These are phyloP conservation scores for Macrophya alboannulata DNA, from an alignment of 2,888 invertebrate genomes.

Conservation along the genomic window DNA sequence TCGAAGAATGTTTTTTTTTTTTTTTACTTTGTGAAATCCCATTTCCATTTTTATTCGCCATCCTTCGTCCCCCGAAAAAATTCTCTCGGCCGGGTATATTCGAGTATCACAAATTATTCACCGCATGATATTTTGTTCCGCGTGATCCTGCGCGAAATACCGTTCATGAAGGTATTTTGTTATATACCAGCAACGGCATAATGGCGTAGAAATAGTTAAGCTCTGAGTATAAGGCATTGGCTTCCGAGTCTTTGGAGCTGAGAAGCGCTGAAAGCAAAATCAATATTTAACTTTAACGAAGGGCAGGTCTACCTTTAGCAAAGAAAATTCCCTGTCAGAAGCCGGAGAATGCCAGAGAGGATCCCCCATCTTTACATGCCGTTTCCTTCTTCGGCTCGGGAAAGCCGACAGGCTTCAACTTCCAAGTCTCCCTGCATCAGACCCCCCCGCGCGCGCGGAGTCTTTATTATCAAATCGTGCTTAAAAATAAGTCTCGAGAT, in stretches of 20 bases:
- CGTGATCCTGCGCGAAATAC: neutral
- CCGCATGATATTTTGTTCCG: neutral
- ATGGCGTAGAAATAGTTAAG: constrained; percentile 8
- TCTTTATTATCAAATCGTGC: constrained; percentile 11
- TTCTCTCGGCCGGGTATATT: neutral
- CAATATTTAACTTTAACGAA: constrained; percentile 75
- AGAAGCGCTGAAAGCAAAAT: constrained; percentile 66
- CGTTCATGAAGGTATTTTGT: neutral
- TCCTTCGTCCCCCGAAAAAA: neutral
- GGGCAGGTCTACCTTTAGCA: constrained; percentile 55
- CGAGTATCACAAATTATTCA: neutral
- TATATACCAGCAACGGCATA: neutral
- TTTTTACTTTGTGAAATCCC: neutral
- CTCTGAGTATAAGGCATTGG: constrained; percentile 16
- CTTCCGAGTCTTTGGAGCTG: constrained; percentile 23
- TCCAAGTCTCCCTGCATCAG: neutral
- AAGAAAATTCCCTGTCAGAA: constrained; percentile 43
- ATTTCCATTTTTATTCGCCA: neutral
- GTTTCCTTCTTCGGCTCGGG: neutral
- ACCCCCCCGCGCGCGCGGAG: too few relatives aligned
- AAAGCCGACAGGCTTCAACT: constrained; percentile 22
- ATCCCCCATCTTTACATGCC: neutral
- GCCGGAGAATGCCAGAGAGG: neutral
- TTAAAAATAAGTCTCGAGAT: neutral
- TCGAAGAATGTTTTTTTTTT: neutral